Base-by-base conservation (phyloP, 2,888 invertebrate species). In the Lydus trimaculatus region DNA sequence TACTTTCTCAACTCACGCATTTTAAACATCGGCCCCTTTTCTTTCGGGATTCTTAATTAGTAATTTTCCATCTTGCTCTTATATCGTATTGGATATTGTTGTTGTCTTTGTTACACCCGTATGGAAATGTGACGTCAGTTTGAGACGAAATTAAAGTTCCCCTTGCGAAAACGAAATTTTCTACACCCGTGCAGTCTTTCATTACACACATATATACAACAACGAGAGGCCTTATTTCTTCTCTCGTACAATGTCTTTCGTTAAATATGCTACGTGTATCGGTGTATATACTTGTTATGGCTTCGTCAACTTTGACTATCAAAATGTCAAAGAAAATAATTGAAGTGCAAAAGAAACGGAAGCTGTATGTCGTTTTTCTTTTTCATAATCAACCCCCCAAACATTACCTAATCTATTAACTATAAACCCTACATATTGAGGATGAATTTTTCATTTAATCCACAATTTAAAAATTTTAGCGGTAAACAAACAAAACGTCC, bases 31-130 rank as follows among this genome's bases (percentile, higher is more conserved):
- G 84, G 83, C 81, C 88, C 84, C 84, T 84, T 43, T 89, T 89
- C 89, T 90, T 90, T 90, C 90, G 85, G 89, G 88, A 89, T 90
- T 90, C 90, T 90, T 90, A 90, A 90, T 90, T 90, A 90, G 90
- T 89, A 83, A 89, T 88, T 87, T 81, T 87, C 88, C 81, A 85
- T 84, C 83, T 88, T 86, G 75, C 82, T 76, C 87, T 58, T 72
- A 17, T 39, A 43, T 61, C 63, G 77, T 75, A 78, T 76, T 87
- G 87, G 85, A 65, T 86, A 87, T 87, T 87, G 85, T 83, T 84
- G 81, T 78, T 80, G 85, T 88, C 88, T 80, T 86, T 80, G 81
- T 89, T 87, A 75, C 86, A 87, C 89, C 77, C 79, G 82, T 84
- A 84, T 84, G 84, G 82, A 83, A 84, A 84, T 83, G 82, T 83